A percentile compares a stretch with the other conserved stretches of the same genome.
Evolutionary conservation across 2,797 vertebrate genomes (phyloP).

Genomic region (Cryptoblepharus egeriae): DNA sequence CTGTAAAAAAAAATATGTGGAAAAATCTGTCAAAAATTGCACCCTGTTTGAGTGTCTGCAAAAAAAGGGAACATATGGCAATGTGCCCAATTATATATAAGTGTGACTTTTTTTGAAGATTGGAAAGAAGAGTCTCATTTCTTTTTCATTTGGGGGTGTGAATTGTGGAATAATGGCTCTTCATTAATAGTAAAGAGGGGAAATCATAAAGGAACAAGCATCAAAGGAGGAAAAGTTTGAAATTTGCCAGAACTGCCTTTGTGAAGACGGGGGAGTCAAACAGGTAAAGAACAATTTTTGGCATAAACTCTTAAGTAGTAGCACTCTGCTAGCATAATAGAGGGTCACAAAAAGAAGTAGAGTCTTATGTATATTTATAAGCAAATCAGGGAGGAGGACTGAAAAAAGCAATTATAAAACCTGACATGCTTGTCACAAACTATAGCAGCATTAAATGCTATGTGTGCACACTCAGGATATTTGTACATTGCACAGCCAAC

Average conservation of each 20-base stretch:
- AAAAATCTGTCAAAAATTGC: background rate
- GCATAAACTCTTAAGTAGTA: constrained; percentile 40
- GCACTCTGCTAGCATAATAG: constrained; percentile 18
- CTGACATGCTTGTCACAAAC: constrained; percentile 17
- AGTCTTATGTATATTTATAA: constrained; percentile 31
- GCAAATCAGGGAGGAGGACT: constrained; percentile 21
- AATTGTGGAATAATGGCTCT: constrained; percentile 3
- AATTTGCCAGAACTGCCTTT: background rate
- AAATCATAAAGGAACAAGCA: background rate
- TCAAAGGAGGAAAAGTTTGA: constrained; percentile 5
- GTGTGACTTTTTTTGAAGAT: background rate
- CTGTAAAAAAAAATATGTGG: background rate
- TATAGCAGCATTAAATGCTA: constrained; percentile 14
- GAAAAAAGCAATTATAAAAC: constrained; percentile 12
- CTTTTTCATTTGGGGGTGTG: constrained; percentile 37
- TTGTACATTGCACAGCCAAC: background rate
- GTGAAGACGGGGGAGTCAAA: background rate
- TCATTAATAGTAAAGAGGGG: constrained; percentile 10
- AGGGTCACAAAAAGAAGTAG: constrained; percentile 29
- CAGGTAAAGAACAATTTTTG: constrained; percentile 23
- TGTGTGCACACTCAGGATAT: constrained; percentile 28
- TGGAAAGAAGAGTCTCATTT: constrained; percentile 23
- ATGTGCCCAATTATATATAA: constrained; percentile 1
- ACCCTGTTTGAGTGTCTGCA: background rate
- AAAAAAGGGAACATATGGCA: background rate